Conservation (phyloP, 2,113 vertebrate species). For the Puntigrus tetrazona region DNA sequence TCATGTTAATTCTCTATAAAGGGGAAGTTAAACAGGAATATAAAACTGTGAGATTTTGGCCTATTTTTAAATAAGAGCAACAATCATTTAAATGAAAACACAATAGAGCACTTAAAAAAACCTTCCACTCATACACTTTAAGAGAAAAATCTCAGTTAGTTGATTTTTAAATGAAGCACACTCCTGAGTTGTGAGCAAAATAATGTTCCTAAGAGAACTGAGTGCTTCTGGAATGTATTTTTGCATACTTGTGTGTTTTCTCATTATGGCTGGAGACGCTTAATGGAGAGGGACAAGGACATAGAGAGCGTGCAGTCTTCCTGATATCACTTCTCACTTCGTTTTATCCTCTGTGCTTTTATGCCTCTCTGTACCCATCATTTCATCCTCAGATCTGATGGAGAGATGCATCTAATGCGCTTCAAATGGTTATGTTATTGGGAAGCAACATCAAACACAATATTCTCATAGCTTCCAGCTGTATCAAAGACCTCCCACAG, state of each 20-base stretch:
- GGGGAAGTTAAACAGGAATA: not conserved
- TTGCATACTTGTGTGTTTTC: not conserved
- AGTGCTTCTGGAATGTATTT: not conserved
- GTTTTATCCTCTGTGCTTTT: slow-evolving; percentile 10
- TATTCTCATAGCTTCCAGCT: slow-evolving; percentile 12
- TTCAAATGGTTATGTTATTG: slow-evolving; percentile 17
- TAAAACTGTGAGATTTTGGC: no score
- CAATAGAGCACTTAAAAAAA: not conserved
- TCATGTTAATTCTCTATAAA: not conserved
- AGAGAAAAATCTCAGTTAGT: not conserved
- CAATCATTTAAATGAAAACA: not conserved
- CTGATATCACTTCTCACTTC: not conserved
- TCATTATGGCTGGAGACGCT: not conserved
- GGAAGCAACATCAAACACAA: slow-evolving; percentile 12
- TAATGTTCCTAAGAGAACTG: not conserved
- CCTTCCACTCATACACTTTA: not conserved
- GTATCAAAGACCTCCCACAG: slow-evolving; percentile 28
- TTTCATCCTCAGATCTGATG: slow-evolving; percentile 12
- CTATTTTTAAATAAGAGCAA: not conserved
- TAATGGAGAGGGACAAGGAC: not conserved
- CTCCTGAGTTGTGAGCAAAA: not conserved
- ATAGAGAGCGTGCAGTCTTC: not conserved
- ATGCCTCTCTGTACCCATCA: slow-evolving; percentile 22
- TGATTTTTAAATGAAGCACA: not conserved
- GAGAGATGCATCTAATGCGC: slow-evolving; percentile 31